Conservation (phyloP, 2,888 invertebrate genomes). For the Periphyllus acericola region DNA sequence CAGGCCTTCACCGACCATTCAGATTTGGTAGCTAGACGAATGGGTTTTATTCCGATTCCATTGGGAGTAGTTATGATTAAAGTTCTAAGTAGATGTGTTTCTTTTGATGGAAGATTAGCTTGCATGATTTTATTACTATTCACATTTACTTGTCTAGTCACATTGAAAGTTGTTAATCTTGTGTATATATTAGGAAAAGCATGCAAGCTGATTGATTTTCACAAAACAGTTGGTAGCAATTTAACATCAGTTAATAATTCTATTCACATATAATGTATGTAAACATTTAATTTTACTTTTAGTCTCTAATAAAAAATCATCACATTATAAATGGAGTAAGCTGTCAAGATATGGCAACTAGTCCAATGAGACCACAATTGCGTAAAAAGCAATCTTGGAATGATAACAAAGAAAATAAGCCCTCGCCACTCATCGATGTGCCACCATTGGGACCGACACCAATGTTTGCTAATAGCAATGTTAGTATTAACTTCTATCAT, state of each 20-base stretch:
- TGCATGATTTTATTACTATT: conserved; percentile 78
- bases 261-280: not conserved
- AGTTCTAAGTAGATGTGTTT: conserved; percentile 84
- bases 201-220: conserved; percentile 84
- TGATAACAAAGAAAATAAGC: conserved; percentile 55
- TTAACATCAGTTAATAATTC: not conserved
- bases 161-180: conserved; percentile 84
- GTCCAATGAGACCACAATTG: conserved; percentile 57
- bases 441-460: conserved; percentile 46
- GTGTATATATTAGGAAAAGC: conserved; percentile 91
- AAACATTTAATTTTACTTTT: conserved; percentile 22
- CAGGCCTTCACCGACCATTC: conserved; percentile 95
- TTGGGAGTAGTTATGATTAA: conserved; percentile 91
- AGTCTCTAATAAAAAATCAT: conserved; percentile 47
- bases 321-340: conserved; percentile 50
- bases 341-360: conserved; percentile 60
- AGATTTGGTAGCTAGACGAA: conserved; percentile 92
- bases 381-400: conserved; percentile 35
- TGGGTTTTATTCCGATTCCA: conserved; percentile 98
- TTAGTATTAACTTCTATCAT: conserved; percentile 6
- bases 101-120: conserved; percentile 76
- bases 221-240: conserved; percentile 67
- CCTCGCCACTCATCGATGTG: conserved; percentile 46
- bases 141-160: conserved; percentile 80
- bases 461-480: conserved; percentile 57